A percentile compares a stretch with the other conserved stretches of the same genome.
Evolutionary conservation across 1,140 invertebrate genomes (phyloP).

Genomic region (Fragariocoptes setiger): DNA sequence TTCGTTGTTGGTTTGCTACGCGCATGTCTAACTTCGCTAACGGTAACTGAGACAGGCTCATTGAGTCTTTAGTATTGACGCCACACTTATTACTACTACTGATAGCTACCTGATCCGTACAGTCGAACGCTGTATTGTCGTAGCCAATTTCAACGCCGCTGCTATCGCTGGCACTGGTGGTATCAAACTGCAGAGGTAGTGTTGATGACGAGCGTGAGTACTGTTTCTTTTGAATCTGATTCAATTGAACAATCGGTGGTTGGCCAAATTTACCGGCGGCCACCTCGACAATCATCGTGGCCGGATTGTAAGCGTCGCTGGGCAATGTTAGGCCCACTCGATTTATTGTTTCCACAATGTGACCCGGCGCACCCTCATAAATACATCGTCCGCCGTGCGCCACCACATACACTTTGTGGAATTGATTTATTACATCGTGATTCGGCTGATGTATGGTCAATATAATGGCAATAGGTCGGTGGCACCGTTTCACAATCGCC

Average conservation of each 20-base stretch:
- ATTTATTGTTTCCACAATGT: not conserved
- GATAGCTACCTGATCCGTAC: not conserved
- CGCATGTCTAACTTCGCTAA: not conserved
- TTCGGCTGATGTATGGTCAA: slow-evolving; percentile 7
- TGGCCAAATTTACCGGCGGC: slow-evolving; percentile 7
- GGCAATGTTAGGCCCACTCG: not conserved
- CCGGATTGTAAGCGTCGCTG: slow-evolving; percentile 7
- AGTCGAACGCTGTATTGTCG: not conserved
- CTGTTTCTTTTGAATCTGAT: not conserved
- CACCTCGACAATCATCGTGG: slow-evolving; percentile 8
- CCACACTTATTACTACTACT: not conserved
- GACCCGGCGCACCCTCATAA: not conserved
- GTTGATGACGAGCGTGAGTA: not conserved
- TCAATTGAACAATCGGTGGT: not conserved
- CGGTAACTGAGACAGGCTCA: not conserved
- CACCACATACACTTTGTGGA: slow-evolving; percentile 6
- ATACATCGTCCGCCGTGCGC: slow-evolving; percentile 1
- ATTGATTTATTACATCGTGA: slow-evolving; percentile 2
- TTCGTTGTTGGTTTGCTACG: not conserved
- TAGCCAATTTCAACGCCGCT: not conserved
- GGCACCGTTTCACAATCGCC: no score
- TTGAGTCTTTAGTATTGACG: not conserved
- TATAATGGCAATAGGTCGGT: slow-evolving; percentile 4
- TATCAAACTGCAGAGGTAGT: not conserved
- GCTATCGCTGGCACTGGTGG: not conserved